Evolutionary conservation across 2,888 invertebrate species (phyloP).

Genomic region (Acronicta leporina): DNA sequence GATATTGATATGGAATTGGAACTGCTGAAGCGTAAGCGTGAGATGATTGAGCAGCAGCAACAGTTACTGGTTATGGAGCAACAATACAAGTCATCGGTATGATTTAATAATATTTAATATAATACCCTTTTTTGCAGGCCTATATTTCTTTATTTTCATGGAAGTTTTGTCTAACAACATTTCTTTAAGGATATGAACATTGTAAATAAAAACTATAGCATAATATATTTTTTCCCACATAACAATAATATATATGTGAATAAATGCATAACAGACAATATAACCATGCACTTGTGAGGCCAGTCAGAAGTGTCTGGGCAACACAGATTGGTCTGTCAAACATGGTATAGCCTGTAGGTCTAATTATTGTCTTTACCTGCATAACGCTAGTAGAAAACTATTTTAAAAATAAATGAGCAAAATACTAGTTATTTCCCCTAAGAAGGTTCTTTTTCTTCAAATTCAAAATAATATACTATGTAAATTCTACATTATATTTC

Average conservation of each 20-base stretch:
- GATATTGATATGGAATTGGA: constrained; percentile 78
- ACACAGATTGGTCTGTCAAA: constrained; percentile 1
- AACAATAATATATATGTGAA: background rate
- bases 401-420: background rate
- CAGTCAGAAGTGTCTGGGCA: background rate
- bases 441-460: background rate
- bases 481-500: background rate
- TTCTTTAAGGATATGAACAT: background rate
- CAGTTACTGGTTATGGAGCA: constrained; percentile 58
- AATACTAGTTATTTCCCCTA: no score
- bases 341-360: background rate
- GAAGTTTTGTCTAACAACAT: background rate
- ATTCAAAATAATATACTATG: background rate
- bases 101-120: constrained; percentile 15
- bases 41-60: constrained; percentile 78
- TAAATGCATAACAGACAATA: background rate
- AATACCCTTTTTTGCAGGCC: constrained; percentile 22
- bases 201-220: no score
- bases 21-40: constrained; percentile 76
- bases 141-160: background rate
- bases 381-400: no score
- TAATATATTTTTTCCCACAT: no score
- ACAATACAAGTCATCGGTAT: constrained; percentile 55
- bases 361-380: no score
- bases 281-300: background rate